A percentile compares a stretch with the other conserved stretches of the same genome.
These are phyloP conservation scores for Nycticebus coucang DNA, from an alignment of 2,113 vertebrate species.

Conservation along the genomic window DNA sequence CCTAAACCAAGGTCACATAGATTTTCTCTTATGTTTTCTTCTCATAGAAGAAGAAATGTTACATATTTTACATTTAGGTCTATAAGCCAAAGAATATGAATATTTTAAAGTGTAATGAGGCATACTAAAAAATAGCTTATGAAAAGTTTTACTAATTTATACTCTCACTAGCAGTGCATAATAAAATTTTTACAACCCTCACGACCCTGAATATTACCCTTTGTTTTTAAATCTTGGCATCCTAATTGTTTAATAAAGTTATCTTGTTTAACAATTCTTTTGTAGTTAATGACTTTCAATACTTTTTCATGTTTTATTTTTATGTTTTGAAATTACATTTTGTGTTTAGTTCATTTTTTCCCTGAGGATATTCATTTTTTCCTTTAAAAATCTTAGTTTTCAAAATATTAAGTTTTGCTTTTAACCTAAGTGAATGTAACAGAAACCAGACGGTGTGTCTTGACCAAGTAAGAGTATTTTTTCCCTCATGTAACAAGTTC, in stretches of 20 bases:
- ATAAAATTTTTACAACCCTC: neutral
- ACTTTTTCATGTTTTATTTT: neutral
- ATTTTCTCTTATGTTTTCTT: neutral
- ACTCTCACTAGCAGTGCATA: neutral
- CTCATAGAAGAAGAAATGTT: too few species aligned
- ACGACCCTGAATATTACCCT: neutral
- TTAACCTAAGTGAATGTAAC: neutral
- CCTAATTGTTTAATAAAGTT: neutral
- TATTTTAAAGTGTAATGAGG: neutral
- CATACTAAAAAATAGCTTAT: neutral
- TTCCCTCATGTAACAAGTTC: neutral
- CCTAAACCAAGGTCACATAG: neutral
- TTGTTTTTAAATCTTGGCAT: neutral
- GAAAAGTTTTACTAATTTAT: neutral
- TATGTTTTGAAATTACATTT: slow-evolving; percentile 11
- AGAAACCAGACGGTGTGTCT: neutral
- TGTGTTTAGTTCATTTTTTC: neutral
- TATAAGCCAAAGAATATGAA: neutral
- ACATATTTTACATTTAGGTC: neutral
- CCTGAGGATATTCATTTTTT: neutral
- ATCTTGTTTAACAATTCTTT: neutral
- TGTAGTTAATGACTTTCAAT: neutral
- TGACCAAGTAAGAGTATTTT: neutral
- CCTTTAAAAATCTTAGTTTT: neutral
- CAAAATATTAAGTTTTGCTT: neutral